Percentiles rank a stretch among this genome's conserved stretches.
phyloP scores from a whole-genome alignment of 1,140 invertebrate species.

The Caenorhabditis brenneri region DNA sequence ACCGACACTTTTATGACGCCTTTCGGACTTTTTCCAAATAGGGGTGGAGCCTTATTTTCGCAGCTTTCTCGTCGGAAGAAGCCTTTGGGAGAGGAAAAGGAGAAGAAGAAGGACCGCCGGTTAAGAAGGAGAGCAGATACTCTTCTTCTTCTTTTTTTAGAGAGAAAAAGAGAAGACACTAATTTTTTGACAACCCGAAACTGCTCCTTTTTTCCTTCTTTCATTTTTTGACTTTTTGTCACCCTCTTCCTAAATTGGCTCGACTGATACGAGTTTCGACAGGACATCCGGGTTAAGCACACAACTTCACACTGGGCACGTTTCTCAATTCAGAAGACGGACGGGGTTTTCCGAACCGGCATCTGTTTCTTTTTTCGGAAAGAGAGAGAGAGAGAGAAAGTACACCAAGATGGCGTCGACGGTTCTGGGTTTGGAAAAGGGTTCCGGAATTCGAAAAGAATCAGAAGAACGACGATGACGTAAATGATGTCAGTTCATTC shows the following conservation, averaged over 20 bases:
- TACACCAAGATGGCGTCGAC: neutral
- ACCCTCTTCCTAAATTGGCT: slow-evolving; percentile 14
- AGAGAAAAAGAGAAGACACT: neutral
- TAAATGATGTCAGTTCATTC: too few species aligned
- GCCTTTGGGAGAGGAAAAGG: neutral
- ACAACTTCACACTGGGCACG: slow-evolving; percentile 19
- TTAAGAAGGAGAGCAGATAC: neutral
- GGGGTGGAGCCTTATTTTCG: neutral
- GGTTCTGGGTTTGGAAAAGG: neutral
- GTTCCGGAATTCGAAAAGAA: neutral
- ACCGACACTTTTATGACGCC: neutral
- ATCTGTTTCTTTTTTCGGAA: neutral
- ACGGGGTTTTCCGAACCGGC: neutral
- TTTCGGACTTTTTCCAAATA: neutral
- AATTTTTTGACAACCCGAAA: slow-evolving; percentile 39
- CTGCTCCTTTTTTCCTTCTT: neutral
- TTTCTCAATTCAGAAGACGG: neutral
- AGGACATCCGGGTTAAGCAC: slow-evolving; percentile 18
- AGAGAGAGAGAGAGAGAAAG: neutral
- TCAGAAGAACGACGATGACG: too few species aligned
- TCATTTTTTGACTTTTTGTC: slow-evolving; percentile 38
- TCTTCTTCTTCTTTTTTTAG: too few species aligned
- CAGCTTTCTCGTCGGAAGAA: neutral
- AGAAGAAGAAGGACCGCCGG: neutral
- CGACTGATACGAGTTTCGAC: slow-evolving; percentile 32